Conservation (phyloP, 1,140 invertebrate genomes). For the Drosophila pseudoobscura region DNA sequence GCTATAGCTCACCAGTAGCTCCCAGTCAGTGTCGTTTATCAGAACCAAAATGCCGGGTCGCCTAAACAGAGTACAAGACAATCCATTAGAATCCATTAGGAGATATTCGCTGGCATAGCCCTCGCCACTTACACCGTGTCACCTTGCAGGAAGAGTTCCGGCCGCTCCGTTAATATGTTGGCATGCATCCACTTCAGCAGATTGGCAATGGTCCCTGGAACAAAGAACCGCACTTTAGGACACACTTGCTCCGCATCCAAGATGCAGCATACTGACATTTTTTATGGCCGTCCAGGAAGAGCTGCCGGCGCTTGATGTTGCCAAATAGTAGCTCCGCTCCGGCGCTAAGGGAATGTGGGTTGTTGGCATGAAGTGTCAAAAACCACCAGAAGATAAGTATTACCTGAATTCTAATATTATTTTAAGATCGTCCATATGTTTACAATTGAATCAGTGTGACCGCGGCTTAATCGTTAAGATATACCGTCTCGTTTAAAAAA, state of each 20-base stretch:
- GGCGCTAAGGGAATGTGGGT: slow-evolving; percentile 85
- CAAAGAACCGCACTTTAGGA: neutral
- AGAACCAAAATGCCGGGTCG: slow-evolving; percentile 96
- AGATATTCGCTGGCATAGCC: neutral
- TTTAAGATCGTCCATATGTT: slow-evolving; percentile 56
- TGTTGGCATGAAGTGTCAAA: neutral
- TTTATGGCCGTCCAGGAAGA: slow-evolving; percentile 85
- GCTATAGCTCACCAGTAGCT: slow-evolving; percentile 88
- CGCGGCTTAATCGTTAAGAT: no score
- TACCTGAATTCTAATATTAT: slow-evolving; percentile 77
- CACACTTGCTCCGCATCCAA: slow-evolving; percentile 11
- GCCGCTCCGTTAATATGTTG: slow-evolving; percentile 92
- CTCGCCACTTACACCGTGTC: slow-evolving; percentile 88
- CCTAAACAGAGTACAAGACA: slow-evolving; percentile 83
- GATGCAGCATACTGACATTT: slow-evolving; percentile 83
- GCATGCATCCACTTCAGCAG: slow-evolving; percentile 93
- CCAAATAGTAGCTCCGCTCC: slow-evolving; percentile 94
- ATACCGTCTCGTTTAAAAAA: no score
- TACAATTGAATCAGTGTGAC: no score
- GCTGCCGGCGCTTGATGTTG: slow-evolving; percentile 89
- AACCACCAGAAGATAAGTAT: neutral
- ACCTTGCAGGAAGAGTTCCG: slow-evolving; percentile 94
- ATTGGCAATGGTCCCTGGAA: slow-evolving; percentile 89
- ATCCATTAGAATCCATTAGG: slow-evolving; percentile 5
- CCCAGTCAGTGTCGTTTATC: slow-evolving; percentile 97